These are phyloP conservation scores for Anisognathus igniventris DNA, from an alignment of 2,797 vertebrate species.

Conservation along the genomic window DNA sequence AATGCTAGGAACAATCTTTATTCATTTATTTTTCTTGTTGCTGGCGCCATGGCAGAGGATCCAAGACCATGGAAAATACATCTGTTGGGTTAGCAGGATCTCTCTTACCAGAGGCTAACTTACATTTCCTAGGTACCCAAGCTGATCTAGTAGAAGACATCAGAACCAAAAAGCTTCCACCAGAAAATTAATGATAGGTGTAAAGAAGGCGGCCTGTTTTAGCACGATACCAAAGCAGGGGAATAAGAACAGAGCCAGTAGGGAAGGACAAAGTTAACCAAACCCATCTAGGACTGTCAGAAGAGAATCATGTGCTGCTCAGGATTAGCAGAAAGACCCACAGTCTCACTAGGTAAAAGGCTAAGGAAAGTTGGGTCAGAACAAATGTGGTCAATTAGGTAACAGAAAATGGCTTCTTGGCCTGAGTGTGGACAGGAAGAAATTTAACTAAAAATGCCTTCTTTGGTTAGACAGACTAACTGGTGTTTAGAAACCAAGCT, in stretches of 20 bases:
- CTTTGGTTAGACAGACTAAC: not conserved
- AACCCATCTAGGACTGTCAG: not conserved
- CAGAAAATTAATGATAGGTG: not conserved
- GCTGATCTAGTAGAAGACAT: not conserved
- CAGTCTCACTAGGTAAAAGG: not conserved
- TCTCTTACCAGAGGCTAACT: not conserved
- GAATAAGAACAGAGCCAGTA: not conserved
- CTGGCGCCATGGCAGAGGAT: fast-evolving
- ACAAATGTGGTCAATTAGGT: not conserved
- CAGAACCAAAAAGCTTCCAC: not conserved
- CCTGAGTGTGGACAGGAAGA: not conserved
- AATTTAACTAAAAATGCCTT: slow-evolving; percentile 7
- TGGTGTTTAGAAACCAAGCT: not conserved
- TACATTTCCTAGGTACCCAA: not conserved
- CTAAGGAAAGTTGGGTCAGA: not conserved
- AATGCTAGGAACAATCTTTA: not conserved
- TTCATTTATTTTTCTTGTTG: not conserved
- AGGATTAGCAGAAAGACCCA: not conserved
- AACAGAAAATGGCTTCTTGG: not conserved
- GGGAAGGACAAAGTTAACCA: not conserved
- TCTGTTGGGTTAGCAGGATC: not conserved
- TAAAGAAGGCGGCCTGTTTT: not conserved
- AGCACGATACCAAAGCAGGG: not conserved
- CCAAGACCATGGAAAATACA: not conserved
- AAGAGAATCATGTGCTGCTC: not conserved